phyloP scores from a whole-genome alignment of 2,888 invertebrate species.

The Lithosia quadra region DNA sequence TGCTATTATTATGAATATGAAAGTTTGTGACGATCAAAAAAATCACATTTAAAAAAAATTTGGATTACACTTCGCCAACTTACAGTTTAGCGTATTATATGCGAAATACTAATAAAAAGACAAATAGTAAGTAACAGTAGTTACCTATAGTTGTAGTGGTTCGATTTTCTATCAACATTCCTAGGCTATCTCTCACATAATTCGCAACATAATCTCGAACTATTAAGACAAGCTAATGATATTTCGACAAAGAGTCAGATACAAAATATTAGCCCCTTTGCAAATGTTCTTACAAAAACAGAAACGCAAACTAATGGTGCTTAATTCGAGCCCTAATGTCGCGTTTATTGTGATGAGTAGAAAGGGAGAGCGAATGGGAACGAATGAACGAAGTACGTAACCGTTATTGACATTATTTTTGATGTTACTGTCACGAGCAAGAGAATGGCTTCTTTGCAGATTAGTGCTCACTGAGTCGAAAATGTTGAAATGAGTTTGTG shows the following conservation, averaged over 20 bases:
- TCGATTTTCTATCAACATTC: too few relatives aligned
- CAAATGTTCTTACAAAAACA: conserved; percentile 28
- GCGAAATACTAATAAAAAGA: too few relatives aligned
- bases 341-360: conserved; percentile 57
- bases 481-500: conserved; percentile 53
- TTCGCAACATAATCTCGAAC: neutral
- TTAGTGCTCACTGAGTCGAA: conserved; percentile 52
- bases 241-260: neutral
- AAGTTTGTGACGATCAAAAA: too few relatives aligned
- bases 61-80: too few relatives aligned
- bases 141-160: too few relatives aligned
- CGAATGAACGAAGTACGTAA: conserved; percentile 52
- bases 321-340: conserved; percentile 53
- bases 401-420: conserved; percentile 63
- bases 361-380: conserved; percentile 55
- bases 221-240: neutral
- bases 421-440: conserved; percentile 60
- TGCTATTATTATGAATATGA: too few relatives aligned
- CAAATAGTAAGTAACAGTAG: too few relatives aligned
- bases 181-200: too few relatives aligned
- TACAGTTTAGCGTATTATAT: too few relatives aligned
- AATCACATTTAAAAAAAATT: too few relatives aligned
- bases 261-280: conserved; percentile 12
- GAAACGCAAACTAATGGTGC: conserved; percentile 48
- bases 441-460: conserved; percentile 51